Conservation (phyloP, 2,888 invertebrate genomes). For the Leptothorax acervorum region DNA sequence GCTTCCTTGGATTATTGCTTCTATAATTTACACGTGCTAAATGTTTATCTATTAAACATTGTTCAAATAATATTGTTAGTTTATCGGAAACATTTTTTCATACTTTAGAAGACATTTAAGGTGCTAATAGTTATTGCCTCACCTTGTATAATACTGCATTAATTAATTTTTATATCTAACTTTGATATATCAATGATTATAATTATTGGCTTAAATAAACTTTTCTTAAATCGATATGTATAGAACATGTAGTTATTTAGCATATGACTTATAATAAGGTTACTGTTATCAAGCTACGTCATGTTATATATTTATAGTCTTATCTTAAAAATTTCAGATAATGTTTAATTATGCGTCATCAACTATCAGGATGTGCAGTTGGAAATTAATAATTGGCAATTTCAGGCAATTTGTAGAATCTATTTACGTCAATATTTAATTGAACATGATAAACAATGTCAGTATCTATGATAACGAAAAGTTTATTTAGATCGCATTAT, state of each 20-base stretch:
- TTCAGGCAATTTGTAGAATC: background rate
- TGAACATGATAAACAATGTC: background rate
- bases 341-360: background rate
- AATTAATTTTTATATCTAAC: too few relatives aligned
- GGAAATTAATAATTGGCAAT: constrained; percentile 4
- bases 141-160: too few relatives aligned
- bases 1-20: background rate
- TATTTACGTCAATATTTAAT: constrained; percentile 5
- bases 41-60: background rate
- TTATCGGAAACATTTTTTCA: too few relatives aligned
- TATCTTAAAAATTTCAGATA: background rate
- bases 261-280: background rate
- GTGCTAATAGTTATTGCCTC: too few relatives aligned
- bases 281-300: background rate
- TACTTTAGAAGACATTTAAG: too few relatives aligned
- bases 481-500: background rate
- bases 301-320: background rate
- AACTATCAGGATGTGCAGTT: background rate
- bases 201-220: background rate
- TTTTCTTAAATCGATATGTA: background rate
- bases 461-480: constrained; percentile 18
- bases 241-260: background rate
- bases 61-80: background rate
- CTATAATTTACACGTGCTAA: background rate
- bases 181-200: background rate